A percentile compares a stretch with the other conserved stretches of the same genome.
phyloP scores from a whole-genome alignment of 2,888 invertebrate species.

The Cheilosia vulpina region DNA sequence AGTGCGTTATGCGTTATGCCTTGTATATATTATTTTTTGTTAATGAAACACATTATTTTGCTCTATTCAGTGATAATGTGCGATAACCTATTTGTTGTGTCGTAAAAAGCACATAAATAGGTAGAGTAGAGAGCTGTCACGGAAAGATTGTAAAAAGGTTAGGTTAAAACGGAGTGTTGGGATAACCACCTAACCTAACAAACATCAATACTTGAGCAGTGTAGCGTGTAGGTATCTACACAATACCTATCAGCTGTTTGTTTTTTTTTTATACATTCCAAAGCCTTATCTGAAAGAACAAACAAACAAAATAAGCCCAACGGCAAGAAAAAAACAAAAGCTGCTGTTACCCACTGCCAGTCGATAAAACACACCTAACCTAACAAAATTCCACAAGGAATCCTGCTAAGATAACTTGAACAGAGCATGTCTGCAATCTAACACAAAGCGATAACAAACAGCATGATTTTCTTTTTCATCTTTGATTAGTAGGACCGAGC shows the following conservation, averaged over 20 bases:
- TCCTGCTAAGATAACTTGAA: conserved; percentile 16
- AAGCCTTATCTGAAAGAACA: background rate
- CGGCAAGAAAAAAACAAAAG: background rate
- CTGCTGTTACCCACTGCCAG: no score
- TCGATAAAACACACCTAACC: background rate
- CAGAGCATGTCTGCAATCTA: background rate
- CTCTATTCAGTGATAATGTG: conserved; percentile 41
- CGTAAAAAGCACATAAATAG: background rate
- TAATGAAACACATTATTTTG: conserved; percentile 19
- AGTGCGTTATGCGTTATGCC: background rate
- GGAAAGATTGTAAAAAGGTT: no score
- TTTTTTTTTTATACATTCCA: background rate
- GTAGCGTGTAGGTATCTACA: no score
- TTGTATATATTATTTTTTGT: background rate
- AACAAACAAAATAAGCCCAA: conserved; percentile 4
- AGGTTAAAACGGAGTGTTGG: no score
- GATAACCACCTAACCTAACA: no score
- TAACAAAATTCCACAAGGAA: background rate
- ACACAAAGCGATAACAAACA: background rate
- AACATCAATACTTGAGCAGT: no score
- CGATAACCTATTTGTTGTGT: conserved; percentile 47
- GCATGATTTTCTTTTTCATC: conserved; percentile 27
- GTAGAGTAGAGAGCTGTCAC: background rate
- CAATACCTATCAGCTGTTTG: background rate
- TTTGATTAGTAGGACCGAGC: background rate